These are phyloP conservation scores for Elephantulus edwardii DNA, from an alignment of 2,113 vertebrate genomes.

Conservation along the genomic window DNA sequence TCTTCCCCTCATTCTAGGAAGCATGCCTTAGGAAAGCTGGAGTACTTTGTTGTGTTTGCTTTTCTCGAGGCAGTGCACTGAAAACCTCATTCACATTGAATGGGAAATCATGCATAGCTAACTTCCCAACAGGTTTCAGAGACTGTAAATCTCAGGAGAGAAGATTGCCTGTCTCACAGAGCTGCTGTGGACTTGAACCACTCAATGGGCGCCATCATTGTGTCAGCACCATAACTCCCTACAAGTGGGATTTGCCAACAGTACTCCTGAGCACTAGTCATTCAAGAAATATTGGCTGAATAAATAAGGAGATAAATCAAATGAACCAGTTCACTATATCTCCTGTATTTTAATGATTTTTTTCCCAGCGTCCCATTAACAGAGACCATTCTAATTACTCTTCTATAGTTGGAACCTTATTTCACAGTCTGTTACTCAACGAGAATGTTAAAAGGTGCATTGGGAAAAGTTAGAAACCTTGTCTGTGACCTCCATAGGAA, in stretches of 20 bases:
- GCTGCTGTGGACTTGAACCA: too few relatives aligned
- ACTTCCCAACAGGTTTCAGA: too few relatives aligned
- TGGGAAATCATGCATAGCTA: too few relatives aligned
- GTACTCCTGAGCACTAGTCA: background rate
- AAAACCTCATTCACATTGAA: too few relatives aligned
- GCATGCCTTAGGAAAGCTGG: background rate
- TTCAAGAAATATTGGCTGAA: background rate
- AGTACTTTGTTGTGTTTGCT: background rate
- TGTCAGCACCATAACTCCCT: too few relatives aligned
- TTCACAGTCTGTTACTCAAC: slow-evolving; percentile 24
- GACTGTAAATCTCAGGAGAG: too few relatives aligned
- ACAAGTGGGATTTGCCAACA: too few relatives aligned
- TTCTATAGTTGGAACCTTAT: slow-evolving; percentile 8
- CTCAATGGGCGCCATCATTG: too few relatives aligned
- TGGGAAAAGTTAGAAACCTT: slow-evolving; percentile 20
- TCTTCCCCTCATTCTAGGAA: background rate
- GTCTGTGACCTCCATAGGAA: background rate
- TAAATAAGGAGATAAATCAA: background rate
- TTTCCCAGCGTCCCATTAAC: background rate
- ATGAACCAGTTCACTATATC: background rate
- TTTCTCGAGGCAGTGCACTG: background rate
- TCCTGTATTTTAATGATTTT: background rate
- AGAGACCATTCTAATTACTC: background rate
- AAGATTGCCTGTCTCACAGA: too few relatives aligned
- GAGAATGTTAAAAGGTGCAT: background rate